Evolutionary conservation across 1,140 invertebrate species (phyloP).

Genomic region (Lucilia cuprina): DNA sequence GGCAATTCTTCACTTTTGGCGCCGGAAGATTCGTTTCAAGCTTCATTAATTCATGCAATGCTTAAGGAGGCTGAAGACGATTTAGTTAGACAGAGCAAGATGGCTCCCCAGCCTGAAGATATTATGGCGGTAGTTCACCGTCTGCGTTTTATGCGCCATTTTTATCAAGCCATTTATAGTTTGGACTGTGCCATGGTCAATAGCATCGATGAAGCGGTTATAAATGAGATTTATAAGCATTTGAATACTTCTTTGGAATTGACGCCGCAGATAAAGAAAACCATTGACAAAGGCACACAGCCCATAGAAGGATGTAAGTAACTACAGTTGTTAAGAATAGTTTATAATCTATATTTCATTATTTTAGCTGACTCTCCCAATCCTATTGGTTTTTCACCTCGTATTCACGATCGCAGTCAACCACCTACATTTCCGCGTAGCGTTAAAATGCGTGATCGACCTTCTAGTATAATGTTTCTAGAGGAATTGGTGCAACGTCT

Average conservation of each 20-base stretch:
- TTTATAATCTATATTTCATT: background rate
- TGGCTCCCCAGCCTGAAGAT: conserved; percentile 65
- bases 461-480: conserved; percentile 85
- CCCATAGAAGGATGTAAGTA: conserved; percentile 73
- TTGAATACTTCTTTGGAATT: conserved; percentile 76
- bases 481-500: conserved; percentile 81
- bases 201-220: conserved; percentile 66
- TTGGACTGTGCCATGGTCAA: conserved; percentile 70
- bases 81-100: conserved; percentile 76
- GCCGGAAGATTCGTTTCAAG: conserved; percentile 81
- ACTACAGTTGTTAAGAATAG: background rate
- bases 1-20: conserved; percentile 92
- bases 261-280: conserved; percentile 80
- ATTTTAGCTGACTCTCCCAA: conserved; percentile 66
- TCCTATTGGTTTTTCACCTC: conserved; percentile 90
- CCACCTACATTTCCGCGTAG: conserved; percentile 98
- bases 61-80: conserved; percentile 93
- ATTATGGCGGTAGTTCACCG: conserved; percentile 75
- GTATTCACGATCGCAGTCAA: conserved; percentile 91
- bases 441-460: conserved; percentile 87
- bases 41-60: conserved; percentile 81
- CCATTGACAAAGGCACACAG: conserved; percentile 77
- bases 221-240: conserved; percentile 74
- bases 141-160: conserved; percentile 84
- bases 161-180: conserved; percentile 80